Percentiles rank a stretch among this genome's conserved stretches.
Conservation (phyloP, 1,140 invertebrate species). For the Pentalonia nigronervosa region DNA sequence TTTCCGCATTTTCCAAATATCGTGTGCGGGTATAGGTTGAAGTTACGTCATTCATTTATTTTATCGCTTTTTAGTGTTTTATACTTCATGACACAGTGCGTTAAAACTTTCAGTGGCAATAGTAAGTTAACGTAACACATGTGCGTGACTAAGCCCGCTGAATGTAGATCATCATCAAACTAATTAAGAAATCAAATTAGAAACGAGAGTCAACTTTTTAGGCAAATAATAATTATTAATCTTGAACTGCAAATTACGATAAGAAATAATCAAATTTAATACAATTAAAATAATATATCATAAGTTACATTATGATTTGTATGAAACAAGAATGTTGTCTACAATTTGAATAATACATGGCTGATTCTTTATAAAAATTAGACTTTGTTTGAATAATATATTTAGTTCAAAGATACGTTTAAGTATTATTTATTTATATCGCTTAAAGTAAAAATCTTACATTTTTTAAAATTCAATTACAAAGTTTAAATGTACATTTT, state of each 20-base stretch:
- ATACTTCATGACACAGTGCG: background rate
- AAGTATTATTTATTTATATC: background rate
- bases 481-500: background rate
- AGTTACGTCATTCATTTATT: constrained; percentile 3
- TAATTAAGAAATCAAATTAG: constrained; percentile 27
- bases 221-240: background rate
- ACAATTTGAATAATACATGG: background rate
- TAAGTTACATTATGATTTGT: background rate
- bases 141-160: background rate
- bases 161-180: constrained; percentile 10
- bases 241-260: background rate
- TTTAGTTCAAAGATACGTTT: background rate
- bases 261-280: background rate
- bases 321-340: background rate
- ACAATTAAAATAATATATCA: background rate
- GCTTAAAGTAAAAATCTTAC: background rate
- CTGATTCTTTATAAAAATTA: background rate
- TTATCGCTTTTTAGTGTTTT: background rate
- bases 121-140: background rate
- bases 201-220: background rate
- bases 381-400: background rate
- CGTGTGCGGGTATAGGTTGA: background rate
- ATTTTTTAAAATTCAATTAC: background rate
- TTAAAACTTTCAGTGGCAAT: constrained; percentile 12
- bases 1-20: constrained; percentile 3